Evolutionary conservation across 2,113 vertebrate genomes (phyloP).

Genomic region (Dissostichus mawsoni): DNA sequence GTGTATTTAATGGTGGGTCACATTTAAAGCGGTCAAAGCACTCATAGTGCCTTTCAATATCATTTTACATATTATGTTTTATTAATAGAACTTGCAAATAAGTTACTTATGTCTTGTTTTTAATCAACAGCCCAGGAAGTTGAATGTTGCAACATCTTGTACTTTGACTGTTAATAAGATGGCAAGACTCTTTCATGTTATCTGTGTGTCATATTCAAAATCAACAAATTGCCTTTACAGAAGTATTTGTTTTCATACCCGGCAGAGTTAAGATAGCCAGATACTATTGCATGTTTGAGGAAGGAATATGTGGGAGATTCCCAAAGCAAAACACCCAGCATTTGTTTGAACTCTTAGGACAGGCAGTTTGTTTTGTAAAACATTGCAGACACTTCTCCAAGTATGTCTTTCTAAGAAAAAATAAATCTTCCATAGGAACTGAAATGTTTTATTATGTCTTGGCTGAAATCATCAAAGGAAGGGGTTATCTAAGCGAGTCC

Average conservation of each 20-base stretch:
- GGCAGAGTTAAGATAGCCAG: constrained; percentile 36
- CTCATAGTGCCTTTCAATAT: background rate
- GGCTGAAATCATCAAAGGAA: constrained; percentile 27
- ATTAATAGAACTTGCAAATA: background rate
- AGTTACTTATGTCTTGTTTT: constrained; percentile 9
- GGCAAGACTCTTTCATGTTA: background rate
- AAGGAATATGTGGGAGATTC: background rate
- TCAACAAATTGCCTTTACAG: constrained; percentile 16
- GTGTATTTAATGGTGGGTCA: constrained; percentile 41
- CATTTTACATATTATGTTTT: background rate
- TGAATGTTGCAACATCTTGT: background rate
- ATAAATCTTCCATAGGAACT: background rate
- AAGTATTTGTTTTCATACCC: constrained; percentile 37
- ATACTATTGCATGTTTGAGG: background rate
- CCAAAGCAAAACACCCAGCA: constrained; percentile 47
- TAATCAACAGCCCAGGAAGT: background rate
- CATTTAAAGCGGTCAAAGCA: constrained; percentile 43
- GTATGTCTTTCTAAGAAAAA: background rate
- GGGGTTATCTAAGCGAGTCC: constrained; percentile 12
- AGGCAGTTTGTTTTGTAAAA: constrained; percentile 41
- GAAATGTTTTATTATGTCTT: constrained; percentile 11
- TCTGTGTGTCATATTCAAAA: constrained; percentile 20
- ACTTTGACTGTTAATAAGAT: background rate
- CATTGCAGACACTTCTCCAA: constrained; percentile 30
- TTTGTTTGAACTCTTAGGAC: constrained; percentile 55